phyloP scores from a whole-genome alignment of 2,888 invertebrate species.

The Pinctada fucata region DNA sequence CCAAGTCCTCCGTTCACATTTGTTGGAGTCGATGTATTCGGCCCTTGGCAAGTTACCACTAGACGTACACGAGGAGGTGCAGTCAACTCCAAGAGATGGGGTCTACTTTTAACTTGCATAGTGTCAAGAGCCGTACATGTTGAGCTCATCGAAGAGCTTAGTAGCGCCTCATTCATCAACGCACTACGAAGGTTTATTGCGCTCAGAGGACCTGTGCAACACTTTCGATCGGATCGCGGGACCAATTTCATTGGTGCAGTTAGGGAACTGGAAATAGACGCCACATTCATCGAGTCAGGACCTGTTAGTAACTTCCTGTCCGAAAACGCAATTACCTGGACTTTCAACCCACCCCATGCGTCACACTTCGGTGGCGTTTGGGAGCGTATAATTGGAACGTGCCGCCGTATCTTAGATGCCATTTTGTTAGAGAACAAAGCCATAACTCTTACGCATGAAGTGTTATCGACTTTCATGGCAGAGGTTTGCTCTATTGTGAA shows the following conservation, averaged over 20 bases:
- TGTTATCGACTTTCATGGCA: conserved; percentile 35
- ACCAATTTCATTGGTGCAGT: conserved; percentile 36
- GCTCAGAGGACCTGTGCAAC: conserved; percentile 17
- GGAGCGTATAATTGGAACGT: conserved; percentile 41
- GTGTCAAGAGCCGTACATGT: conserved; percentile 42
- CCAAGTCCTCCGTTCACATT: conserved; percentile 42
- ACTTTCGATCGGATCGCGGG: conserved; percentile 31
- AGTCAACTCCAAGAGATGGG: conserved; percentile 41
- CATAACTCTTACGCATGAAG: conserved; percentile 35
- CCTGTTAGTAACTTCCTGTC: conserved; percentile 1
- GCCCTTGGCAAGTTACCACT: conserved; percentile 35
- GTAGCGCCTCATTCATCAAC: too few species aligned
- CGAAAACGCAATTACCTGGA: conserved; percentile 26
- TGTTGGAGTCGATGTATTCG: conserved; percentile 45
- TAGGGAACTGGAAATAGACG: conserved; percentile 21
- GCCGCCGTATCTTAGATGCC: conserved; percentile 36
- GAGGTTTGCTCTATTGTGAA: conserved; percentile 43
- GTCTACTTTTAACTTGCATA: conserved; percentile 44
- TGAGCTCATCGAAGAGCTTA: conserved; percentile 43
- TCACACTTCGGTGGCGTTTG: conserved; percentile 43
- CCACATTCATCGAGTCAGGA: conserved; percentile 24
- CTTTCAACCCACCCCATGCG: conserved; percentile 40
- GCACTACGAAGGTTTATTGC: conserved; percentile 35
- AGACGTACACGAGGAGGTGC: conserved; percentile 30
- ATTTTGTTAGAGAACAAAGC: conserved; percentile 23